Evolutionary conservation across 1,140 invertebrate species (phyloP).

Genomic region (Conopomorpha cramerella): DNA sequence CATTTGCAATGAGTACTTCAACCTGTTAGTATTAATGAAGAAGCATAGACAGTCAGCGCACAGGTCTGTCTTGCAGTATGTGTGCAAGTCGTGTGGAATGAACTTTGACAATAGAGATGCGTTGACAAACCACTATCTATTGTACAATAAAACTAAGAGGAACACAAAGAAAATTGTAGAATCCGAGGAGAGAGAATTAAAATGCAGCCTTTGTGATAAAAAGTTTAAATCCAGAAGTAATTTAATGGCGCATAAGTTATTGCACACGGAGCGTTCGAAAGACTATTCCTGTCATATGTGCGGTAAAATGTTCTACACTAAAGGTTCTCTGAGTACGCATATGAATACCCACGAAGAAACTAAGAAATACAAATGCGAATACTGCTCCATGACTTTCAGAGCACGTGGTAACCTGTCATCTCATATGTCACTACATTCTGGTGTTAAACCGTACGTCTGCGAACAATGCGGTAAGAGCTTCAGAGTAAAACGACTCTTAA

Average conservation of each 20-base stretch:
- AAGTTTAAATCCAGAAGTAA: conserved; percentile 41
- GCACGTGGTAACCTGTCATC: conserved; percentile 47
- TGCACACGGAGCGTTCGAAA: conserved; percentile 34
- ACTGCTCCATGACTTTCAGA: conserved; percentile 35
- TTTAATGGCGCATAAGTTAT: conserved; percentile 31
- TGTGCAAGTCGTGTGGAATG: conserved; percentile 31
- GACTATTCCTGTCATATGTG: conserved; percentile 45
- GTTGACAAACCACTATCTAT: conserved; percentile 28
- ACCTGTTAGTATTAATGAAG: conserved; percentile 17
- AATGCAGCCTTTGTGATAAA: conserved; percentile 36
- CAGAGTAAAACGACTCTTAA: conserved; percentile 56
- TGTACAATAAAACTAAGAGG: conserved; percentile 17
- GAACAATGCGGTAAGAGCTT: conserved; percentile 77
- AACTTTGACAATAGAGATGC: conserved; percentile 25
- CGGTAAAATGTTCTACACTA: conserved; percentile 52
- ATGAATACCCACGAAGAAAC: conserved; percentile 38
- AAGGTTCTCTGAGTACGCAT: conserved; percentile 39
- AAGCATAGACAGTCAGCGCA: conserved; percentile 26
- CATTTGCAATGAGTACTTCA: conserved; percentile 33
- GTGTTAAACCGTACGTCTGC: conserved; percentile 78
- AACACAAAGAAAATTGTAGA: conserved; percentile 8
- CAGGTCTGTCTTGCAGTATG: conserved; percentile 15
- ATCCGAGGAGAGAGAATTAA: conserved; percentile 17
- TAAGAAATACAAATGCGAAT: conserved; percentile 40
- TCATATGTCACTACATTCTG: conserved; percentile 68